Conservation (phyloP, 2,113 vertebrate species). For the Aspidoscelis tigris region DNA sequence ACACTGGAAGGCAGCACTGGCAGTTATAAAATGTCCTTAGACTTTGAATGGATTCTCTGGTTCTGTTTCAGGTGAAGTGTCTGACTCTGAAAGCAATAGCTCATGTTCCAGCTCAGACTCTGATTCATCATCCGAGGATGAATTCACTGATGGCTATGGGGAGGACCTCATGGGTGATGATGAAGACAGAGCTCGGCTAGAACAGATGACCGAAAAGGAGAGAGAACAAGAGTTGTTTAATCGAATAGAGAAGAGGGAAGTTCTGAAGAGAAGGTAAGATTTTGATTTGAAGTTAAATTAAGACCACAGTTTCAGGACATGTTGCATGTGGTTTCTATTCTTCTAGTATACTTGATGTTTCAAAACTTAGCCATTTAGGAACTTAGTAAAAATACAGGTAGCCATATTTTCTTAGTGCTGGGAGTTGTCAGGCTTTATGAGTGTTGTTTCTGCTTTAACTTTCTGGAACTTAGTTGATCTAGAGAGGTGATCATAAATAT, state of each 20-base stretch:
- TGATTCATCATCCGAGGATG: slow-evolving; percentile 95
- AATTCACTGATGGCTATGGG: slow-evolving; percentile 95
- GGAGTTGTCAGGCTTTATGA: background rate
- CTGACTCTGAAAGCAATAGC: slow-evolving; percentile 96
- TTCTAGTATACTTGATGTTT: background rate
- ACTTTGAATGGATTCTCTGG: background rate
- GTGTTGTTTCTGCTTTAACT: background rate
- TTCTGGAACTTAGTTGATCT: too few relatives aligned
- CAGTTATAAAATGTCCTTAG: background rate
- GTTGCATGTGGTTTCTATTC: background rate
- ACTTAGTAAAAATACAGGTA: too few relatives aligned
- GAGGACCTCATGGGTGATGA: slow-evolving; percentile 98
- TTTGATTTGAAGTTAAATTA: background rate
- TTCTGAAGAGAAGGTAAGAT: slow-evolving; percentile 93
- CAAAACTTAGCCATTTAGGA: too few relatives aligned
- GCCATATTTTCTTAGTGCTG: background rate
- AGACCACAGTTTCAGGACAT: background rate
- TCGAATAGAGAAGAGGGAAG: slow-evolving; percentile 96
- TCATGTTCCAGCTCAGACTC: slow-evolving; percentile 97
- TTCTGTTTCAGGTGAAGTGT: slow-evolving; percentile 89
- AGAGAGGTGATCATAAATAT: too few relatives aligned
- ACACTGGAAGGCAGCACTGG: background rate
- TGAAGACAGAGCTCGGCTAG: slow-evolving; percentile 93
- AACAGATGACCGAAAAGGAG: slow-evolving; percentile 99
- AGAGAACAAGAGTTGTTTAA: slow-evolving; percentile 97